phyloP scores from a whole-genome alignment of 2,113 vertebrate species.

The Oreochromis niloticus region DNA sequence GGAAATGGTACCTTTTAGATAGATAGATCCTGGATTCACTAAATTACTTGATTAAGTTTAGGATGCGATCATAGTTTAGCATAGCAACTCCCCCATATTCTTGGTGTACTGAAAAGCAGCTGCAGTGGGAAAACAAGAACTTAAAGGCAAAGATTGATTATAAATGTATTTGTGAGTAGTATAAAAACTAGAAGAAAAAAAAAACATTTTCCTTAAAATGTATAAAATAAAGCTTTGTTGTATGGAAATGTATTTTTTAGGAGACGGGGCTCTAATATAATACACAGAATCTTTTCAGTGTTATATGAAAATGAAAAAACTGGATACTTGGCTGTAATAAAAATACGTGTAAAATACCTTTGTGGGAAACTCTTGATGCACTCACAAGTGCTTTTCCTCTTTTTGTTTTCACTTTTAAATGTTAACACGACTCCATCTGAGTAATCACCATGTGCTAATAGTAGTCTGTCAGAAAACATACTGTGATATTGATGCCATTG shows the following conservation, averaged over 20 bases:
- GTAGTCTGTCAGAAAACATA: neutral
- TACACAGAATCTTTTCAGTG: neutral
- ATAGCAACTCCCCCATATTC: neutral
- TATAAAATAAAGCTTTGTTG: neutral
- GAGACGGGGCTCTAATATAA: neutral
- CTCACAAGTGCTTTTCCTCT: neutral
- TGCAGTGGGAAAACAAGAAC: no score
- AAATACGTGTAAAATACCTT: neutral
- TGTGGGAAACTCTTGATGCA: neutral
- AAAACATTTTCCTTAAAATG: rapidly evolving
- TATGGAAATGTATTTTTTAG: neutral
- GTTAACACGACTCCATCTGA: neutral
- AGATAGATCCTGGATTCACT: neutral
- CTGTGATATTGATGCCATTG: neutral
- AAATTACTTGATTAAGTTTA: neutral
- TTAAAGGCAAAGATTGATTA: no score
- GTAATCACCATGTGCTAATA: neutral
- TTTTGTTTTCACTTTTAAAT: neutral
- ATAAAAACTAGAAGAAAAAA: neutral
- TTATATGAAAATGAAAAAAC: neutral
- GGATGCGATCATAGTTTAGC: neutral
- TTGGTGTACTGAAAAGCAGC: neutral
- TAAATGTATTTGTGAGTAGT: neutral
- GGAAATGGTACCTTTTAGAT: neutral
- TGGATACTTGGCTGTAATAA: neutral